Base-by-base conservation (phyloP, 2,888 invertebrate species). In the Agrenia bidenticulata region DNA sequence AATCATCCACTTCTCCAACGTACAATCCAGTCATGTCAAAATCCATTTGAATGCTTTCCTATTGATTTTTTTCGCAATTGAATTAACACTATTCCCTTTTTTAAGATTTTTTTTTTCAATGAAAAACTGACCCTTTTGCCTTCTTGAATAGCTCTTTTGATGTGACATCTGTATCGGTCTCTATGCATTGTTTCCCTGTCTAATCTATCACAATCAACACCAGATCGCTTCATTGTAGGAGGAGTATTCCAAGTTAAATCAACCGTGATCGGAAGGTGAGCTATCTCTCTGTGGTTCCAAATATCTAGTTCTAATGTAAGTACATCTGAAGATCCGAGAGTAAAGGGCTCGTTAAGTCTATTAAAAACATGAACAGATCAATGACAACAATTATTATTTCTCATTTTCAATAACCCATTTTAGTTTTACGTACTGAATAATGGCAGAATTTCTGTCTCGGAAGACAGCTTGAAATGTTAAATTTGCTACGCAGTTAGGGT, bases 401-500 rank as follows among this genome's bases (percentile, higher is more conserved):
- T 9, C 2, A 5, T 23, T 42, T 49, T 58, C 21, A 57, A 21
- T n/a, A 13, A 50, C 5, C 5, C 51, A 19, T 51, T 27, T 21
- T 54, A 4, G 24, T 54, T 51, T 15, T 17, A 15, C 27, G 45
- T 60, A 60, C 26, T n/a, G 1, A 11, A 27, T 27, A 11, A n/a
- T 19, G n/a, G 5, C 27, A 19, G 50, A 37, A 37, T 56, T 45
- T n/a, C 41, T 27, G 23, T 51, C 61, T 17, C 32, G 32, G 13
- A 72, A 61, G 9, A 17, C 21, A 1, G 65, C 65, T 24, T 32
- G 39, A 5, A 72, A 56, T 0, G 63, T 59, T 27, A 72, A 23
- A 41, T 69, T 53, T 5, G 72, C 72, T 15, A 61, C 24, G 41
- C 72, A 72, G 1, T 51, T 42, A 1, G 72, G 72, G 41, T 72